These are phyloP conservation scores for Drosophila sp. DNA, from an alignment of 1,140 invertebrate genomes.

Conservation along the genomic window DNA sequence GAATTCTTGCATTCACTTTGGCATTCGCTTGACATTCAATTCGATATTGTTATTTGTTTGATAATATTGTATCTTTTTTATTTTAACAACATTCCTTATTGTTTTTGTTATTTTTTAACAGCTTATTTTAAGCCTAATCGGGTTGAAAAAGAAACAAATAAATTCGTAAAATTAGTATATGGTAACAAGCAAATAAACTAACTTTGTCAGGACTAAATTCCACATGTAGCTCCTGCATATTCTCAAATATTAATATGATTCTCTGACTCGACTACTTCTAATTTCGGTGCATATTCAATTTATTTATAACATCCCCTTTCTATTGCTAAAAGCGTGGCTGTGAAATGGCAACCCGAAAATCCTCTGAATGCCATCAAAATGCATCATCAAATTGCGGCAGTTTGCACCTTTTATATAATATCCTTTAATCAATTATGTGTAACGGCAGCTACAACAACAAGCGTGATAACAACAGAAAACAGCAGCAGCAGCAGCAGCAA, in stretches of 20 bases:
- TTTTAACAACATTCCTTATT: conserved; percentile 1
- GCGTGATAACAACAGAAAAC: conserved; percentile 13
- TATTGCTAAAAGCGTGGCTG: conserved; percentile 7
- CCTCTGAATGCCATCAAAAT: conserved; percentile 47
- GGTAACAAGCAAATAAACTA: too few relatives aligned
- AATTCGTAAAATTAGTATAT: too few relatives aligned
- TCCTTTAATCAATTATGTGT: conserved; percentile 75
- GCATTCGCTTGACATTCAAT: conserved; percentile 29
- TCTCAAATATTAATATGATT: neutral
- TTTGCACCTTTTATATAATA: conserved; percentile 76
- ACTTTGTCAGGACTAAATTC: too few relatives aligned
- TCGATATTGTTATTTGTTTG: conserved; percentile 11
- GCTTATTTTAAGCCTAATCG: too few relatives aligned
- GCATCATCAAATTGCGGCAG: conserved; percentile 58
- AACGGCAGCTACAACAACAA: conserved; percentile 45
- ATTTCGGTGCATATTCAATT: conserved; percentile 10
- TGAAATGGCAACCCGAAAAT: conserved; percentile 39
- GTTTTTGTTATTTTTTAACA: neutral
- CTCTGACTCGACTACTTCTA: conserved; percentile 3
- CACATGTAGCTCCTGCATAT: too few relatives aligned
- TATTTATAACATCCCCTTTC: neutral
- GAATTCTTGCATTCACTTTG: conserved; percentile 32
- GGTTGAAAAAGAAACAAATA: too few relatives aligned
- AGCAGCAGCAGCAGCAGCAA: conserved; percentile 23
- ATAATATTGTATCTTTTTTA: too few relatives aligned